These are phyloP conservation scores for Macrochelys suwanniensis DNA, from an alignment of 2,797 vertebrate genomes.

Conservation along the genomic window DNA sequence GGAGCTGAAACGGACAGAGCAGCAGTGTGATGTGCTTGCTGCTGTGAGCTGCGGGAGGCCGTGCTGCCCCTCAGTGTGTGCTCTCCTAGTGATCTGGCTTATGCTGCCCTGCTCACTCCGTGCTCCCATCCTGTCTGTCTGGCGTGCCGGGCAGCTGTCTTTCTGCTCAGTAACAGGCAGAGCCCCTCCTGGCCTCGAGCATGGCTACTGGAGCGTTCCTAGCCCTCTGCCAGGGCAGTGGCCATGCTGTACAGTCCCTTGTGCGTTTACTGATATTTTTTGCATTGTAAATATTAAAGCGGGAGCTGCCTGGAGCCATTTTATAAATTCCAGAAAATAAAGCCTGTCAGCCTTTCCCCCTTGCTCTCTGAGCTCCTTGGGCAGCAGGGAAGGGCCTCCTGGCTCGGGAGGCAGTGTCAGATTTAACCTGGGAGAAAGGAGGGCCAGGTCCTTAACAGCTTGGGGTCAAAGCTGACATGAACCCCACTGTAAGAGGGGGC, in stretches of 20 bases:
- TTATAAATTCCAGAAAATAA: constrained; percentile 55
- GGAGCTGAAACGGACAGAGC: background rate
- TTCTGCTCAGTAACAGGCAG: background rate
- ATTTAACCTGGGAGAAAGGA: background rate
- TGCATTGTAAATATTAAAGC: constrained; percentile 31
- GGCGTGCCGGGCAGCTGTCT: too few species aligned
- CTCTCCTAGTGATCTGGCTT: too few species aligned
- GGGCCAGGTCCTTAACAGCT: too few species aligned
- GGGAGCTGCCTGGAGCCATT: background rate
- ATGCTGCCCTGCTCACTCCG: too few species aligned
- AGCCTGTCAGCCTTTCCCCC: background rate
- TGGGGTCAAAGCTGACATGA: background rate
- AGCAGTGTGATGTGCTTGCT: background rate
- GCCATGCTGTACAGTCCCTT: background rate
- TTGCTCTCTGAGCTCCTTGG: background rate
- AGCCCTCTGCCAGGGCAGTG: background rate
- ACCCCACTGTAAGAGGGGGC: background rate
- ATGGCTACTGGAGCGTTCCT: too few species aligned
- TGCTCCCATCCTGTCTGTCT: too few species aligned
- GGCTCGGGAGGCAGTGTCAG: background rate
- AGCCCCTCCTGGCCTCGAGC: background rate
- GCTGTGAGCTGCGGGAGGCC: background rate
- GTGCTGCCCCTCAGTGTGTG: too few species aligned
- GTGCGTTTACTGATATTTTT: background rate
- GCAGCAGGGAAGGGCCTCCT: too few species aligned